These are phyloP conservation scores for Glareola pratincola DNA, from an alignment of 2,113 vertebrate genomes.

Conservation along the genomic window DNA sequence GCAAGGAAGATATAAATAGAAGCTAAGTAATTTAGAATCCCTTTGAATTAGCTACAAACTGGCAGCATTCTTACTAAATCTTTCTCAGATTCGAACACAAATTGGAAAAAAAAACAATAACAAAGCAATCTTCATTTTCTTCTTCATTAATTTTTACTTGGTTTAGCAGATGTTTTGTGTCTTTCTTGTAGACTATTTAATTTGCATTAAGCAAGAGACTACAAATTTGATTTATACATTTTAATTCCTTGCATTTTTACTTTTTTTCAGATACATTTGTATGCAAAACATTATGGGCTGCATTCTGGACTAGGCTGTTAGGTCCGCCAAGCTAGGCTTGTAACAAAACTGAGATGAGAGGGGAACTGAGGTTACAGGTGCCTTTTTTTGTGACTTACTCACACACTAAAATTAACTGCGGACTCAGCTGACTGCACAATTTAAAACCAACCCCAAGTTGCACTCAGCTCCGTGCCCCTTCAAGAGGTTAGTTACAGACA, in stretches of 20 bases:
- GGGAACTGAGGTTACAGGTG: background rate
- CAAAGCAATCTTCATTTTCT: constrained; percentile 29
- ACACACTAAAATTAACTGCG: background rate
- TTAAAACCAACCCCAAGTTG: background rate
- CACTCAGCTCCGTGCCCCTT: accelerated
- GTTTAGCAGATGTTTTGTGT: background rate
- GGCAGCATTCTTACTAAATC: background rate
- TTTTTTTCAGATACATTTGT: background rate
- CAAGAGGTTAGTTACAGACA: background rate
- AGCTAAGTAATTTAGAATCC: background rate
- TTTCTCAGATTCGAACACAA: background rate
- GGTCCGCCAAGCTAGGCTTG: background rate
- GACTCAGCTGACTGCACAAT: background rate
- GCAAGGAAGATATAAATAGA: background rate
- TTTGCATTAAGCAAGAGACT: background rate
- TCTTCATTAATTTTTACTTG: constrained; percentile 33
- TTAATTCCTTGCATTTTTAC: background rate
- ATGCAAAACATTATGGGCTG: background rate
- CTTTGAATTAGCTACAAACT: background rate
- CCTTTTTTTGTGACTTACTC: background rate
- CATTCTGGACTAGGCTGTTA: background rate
- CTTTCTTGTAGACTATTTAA: background rate
- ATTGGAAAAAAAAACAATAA: background rate
- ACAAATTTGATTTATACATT: background rate
- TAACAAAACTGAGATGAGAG: background rate